Conservation (phyloP, 2,113 vertebrate genomes). For the human region GRCh38 chr13:59234001-59234500, state of each 20-base stretch:
- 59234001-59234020: background rate
- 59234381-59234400: background rate
- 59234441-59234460: too few species aligned
- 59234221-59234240: background rate
- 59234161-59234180: background rate
- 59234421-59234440: background rate
- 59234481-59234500: too few species aligned
- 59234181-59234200: background rate
- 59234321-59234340: background rate
- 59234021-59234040: background rate
- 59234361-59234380: background rate
- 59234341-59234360: background rate
- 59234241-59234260: background rate
- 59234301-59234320: conserved; percentile 5
- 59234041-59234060: background rate
- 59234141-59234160: background rate
- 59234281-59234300: conserved; percentile 10
- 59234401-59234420: conserved; percentile 1
- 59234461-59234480: too few species aligned
- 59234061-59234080: background rate
- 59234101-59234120: background rate
- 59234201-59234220: background rate
- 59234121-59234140: background rate
- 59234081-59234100: background rate
- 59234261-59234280: background rate